phyloP scores from a whole-genome alignment of 2,888 invertebrate species.

The Pyrrhosoma nymphula region DNA sequence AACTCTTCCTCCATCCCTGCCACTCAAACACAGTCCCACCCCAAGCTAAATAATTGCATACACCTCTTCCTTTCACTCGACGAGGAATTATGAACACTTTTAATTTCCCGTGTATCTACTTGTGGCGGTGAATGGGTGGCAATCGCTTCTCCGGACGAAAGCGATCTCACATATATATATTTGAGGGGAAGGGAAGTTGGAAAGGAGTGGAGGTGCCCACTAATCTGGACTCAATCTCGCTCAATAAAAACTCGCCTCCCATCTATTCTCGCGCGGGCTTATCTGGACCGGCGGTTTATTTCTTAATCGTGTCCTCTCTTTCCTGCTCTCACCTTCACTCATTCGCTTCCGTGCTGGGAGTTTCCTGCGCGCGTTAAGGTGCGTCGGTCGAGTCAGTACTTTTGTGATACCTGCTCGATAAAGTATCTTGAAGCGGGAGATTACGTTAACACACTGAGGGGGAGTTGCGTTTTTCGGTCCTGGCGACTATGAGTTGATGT shows the following conservation, averaged over 20 bases:
- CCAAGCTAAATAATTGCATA: not conserved
- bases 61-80: not conserved
- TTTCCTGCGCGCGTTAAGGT: not conserved
- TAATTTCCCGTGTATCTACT: constrained; percentile 30
- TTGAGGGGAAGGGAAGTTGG: not conserved
- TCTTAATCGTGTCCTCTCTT: not conserved
- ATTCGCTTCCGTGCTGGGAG: not conserved
- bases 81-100: constrained; percentile 14
- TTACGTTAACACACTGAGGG: too few relatives aligned
- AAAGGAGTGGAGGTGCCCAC: not conserved
- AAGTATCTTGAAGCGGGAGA: too few relatives aligned
- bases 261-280: not conserved
- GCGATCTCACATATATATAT: constrained; percentile 26
- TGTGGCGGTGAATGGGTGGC: not conserved
- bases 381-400: not conserved
- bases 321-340: not conserved
- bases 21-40: not conserved
- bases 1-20: not conserved
- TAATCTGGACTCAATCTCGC: constrained; percentile 34
- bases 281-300: constrained; percentile 11
- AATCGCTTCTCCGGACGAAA: not conserved
- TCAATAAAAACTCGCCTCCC: constrained; percentile 29
- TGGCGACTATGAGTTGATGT: too few relatives aligned
- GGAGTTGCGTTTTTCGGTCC: too few relatives aligned
- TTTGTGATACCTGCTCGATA: too few relatives aligned